phyloP scores from a whole-genome alignment of 2,797 vertebrate genomes.

The Manis javanica region DNA sequence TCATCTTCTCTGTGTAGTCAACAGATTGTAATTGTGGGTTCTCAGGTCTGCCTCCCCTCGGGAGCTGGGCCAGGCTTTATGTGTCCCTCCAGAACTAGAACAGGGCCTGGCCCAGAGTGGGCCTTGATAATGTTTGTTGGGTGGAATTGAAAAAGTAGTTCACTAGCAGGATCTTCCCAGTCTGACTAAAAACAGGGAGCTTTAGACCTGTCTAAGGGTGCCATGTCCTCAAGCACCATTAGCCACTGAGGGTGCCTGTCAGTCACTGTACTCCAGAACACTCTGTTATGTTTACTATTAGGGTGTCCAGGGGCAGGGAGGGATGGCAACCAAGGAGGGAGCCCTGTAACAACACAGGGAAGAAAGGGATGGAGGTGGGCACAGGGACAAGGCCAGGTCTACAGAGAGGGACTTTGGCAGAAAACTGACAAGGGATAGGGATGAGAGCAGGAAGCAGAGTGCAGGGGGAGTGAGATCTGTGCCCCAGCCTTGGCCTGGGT shows the following conservation, averaged over 20 bases:
- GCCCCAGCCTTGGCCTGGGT: not conserved
- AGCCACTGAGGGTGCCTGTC: not conserved
- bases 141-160: not conserved
- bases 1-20: not conserved
- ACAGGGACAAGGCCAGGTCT: not conserved
- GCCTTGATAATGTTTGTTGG: not conserved
- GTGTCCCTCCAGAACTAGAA: not conserved
- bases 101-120: not conserved
- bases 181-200: not conserved
- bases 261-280: not conserved
- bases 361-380: not conserved
- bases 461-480: not conserved
- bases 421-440: not conserved
- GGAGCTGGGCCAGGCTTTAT: not conserved
- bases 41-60: not conserved
- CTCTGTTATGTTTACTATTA: slow-evolving; percentile 18
- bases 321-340: not conserved
- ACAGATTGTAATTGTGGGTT: not conserved
- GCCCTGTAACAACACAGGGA: not conserved
- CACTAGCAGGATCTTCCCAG: not conserved
- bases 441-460: not conserved
- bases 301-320: not conserved
- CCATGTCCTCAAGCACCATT: slow-evolving; percentile 35
- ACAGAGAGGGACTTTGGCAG: not conserved
- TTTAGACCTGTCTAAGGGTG: not conserved